Base-by-base conservation (phyloP, 2,113 vertebrate species). In the Nothoprocta perdicaria region DNA sequence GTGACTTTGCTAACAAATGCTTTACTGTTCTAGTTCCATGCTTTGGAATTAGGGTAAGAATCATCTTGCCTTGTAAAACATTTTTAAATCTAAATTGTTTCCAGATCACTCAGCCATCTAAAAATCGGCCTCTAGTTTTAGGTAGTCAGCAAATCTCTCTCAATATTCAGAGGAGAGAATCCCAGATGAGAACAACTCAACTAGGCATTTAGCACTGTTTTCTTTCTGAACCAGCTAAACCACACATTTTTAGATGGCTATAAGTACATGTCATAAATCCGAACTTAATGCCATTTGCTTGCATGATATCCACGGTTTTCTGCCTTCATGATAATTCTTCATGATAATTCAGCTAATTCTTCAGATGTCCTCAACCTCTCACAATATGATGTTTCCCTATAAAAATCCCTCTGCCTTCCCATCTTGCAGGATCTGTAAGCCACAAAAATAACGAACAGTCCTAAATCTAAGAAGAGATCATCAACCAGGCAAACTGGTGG, bases 21-120 rank as follows among this genome's bases (percentile, higher is more conserved):
- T 73, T 79, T 80, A 35, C 53, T 88, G 80, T 38, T 38, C 35
- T 38, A 38, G 35, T 38, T 38, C 35, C 35, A 38, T 38, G 35
- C 33, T 46, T 72, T n/a, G 5, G 33, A 84, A 61, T 72, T 60
- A 5, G 5, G 10, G 24, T n/a, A 84, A 61, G 8, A 72, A 68
- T 68, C 6, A 14, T 7, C 6, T 79, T 0, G 0, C 9, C 14
- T 85, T 17, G 53, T 31, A 31, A 26, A 55, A 31, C 53, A 57
- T 29, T 57, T 45, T 76, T 40, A 84, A 73, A 35, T 10, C 5
- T 23, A 65, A 50, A 43, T 12, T 2, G 1, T 61, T 92, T 86
- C 33, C 84, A 48, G 9, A 8, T 52, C 26, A 41, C 12, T 29
- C 50, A 79, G 14, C 40, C 53, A 21, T 29, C 18, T 57, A 33